phyloP scores from a whole-genome alignment of 1,140 invertebrate genomes.

The Zaprionus africanus region DNA sequence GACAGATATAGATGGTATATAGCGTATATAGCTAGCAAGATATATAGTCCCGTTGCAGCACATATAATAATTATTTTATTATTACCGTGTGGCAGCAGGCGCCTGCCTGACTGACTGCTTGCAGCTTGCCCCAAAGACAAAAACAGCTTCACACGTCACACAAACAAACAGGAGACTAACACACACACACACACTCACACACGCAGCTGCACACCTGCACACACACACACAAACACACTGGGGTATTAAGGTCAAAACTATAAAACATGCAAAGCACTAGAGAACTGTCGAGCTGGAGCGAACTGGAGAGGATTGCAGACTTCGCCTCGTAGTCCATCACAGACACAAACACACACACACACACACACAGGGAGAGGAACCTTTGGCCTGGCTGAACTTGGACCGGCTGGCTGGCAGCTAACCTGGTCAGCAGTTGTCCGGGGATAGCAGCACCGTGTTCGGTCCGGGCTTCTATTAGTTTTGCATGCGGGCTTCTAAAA shows the following conservation, averaged over 20 bases:
- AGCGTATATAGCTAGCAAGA: neutral
- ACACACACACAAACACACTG: constrained; percentile 3
- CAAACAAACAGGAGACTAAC: constrained; percentile 6
- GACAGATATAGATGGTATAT: neutral
- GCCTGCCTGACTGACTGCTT: constrained; percentile 13
- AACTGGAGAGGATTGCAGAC: constrained; percentile 38
- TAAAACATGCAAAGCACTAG: constrained; percentile 75
- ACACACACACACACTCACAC: constrained; percentile 10
- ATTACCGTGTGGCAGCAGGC: neutral
- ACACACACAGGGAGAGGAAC: neutral
- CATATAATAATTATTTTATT: constrained; percentile 10
- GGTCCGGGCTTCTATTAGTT: constrained; percentile 53
- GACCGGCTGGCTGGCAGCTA: constrained; percentile 14
- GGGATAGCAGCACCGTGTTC: neutral
- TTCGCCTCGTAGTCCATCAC: constrained; percentile 33
- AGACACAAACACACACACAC: constrained; percentile 1
- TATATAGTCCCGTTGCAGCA: neutral
- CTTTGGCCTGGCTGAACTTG: constrained; percentile 9
- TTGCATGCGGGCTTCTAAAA: constrained; percentile 40
- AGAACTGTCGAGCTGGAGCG: constrained; percentile 33
- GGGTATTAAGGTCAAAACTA: constrained; percentile 78
- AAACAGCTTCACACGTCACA: constrained; percentile 72
- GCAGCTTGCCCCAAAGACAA: constrained; percentile 68
- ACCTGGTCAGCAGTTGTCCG: constrained; percentile 43
- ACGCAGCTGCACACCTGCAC: constrained; percentile 1